Evolutionary conservation across 1,140 invertebrate species (phyloP), one percentile per base, ranked within the genome.

Genomic region (Drosophila lacteicornis): DNA sequence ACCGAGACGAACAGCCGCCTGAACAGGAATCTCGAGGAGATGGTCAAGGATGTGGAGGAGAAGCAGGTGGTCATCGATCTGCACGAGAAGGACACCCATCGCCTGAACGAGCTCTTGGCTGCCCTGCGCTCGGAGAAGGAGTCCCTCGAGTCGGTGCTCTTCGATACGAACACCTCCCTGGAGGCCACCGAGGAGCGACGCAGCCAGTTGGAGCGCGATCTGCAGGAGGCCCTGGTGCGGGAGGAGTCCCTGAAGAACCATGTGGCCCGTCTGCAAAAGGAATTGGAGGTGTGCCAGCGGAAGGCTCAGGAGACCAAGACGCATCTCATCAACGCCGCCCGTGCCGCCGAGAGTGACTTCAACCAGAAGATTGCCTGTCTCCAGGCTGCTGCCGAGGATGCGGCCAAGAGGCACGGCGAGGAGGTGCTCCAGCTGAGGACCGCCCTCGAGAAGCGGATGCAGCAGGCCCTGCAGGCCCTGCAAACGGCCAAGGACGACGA

Each of bases 1-100:
- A 95, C 94, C 27, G 96, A 97, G 92, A 97, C 96, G 19, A 97
- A 97, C 77, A 95, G 94, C 17, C 94, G 96, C 57, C 94, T 97
- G 11, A 97, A 97, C 82, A 93, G 96, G 62, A 96, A 95, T 70
- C 92, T 97, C 3, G 96, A 97, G 83, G 96, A 97, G 80, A 94
- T 97, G 40, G 96, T 97, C 2, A 97, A 97, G 85, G 96, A 97
- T 85, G 96, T 95, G 59, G 96, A 97, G 92, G 96, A 97, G 82
- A 97, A 96, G 93, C 96, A 97, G 93, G 95, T 97, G 19, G 92
- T 96, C 43, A 94, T 97, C 53, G 97, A 97, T 93, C 94, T 94
- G 2, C 94, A 96, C 67, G 96, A 97, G 53, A 97, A 97, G 93
- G 96, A 97, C 84, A 94, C 96, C 12, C 96, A 97, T 82, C 94